A percentile compares a stretch with the other conserved stretches of the same genome.
Evolutionary conservation across 53 echinoderm and acorn worm species (phyloP).

Genomic region (Patiria pectinifera): DNA sequence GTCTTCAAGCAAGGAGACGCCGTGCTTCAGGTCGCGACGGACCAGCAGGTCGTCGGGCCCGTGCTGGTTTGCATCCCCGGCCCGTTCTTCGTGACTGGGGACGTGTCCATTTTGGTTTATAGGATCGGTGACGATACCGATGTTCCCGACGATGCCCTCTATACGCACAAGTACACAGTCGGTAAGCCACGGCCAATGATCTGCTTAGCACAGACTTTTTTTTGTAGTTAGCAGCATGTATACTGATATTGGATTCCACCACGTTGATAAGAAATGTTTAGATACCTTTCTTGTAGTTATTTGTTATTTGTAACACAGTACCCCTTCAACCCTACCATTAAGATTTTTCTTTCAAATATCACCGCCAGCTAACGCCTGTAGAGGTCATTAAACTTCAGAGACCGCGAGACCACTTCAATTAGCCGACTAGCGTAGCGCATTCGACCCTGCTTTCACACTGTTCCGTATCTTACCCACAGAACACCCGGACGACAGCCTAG

Average conservation of each 20-base stretch:
- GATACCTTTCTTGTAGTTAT: too few relatives aligned
- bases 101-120: conserved; percentile 65
- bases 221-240: too few relatives aligned
- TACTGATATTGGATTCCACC: too few relatives aligned
- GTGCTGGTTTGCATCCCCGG: conserved; percentile 81
- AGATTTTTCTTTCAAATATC: too few relatives aligned
- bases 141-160: neutral
- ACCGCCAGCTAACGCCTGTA: too few relatives aligned
- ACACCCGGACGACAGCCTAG: conserved; percentile 25
- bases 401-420: too few relatives aligned
- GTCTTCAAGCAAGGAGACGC: conserved; percentile 43
- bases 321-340: too few relatives aligned
- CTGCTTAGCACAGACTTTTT: too few relatives aligned
- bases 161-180: conserved; percentile 39
- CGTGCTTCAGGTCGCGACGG: conserved; percentile 60
- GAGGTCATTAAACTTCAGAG: too few relatives aligned
- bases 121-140: neutral
- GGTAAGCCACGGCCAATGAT: conserved; percentile 9
- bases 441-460: neutral
- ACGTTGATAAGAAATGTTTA: too few relatives aligned
- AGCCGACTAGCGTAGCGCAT: too few relatives aligned
- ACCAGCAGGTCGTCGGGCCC: conserved; percentile 36
- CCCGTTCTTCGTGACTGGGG: conserved; percentile 89
- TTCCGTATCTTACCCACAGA: neutral
- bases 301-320: too few relatives aligned